These are phyloP conservation scores for Caerostris extrusa DNA, from an alignment of 1,140 invertebrate genomes.

Conservation along the genomic window DNA sequence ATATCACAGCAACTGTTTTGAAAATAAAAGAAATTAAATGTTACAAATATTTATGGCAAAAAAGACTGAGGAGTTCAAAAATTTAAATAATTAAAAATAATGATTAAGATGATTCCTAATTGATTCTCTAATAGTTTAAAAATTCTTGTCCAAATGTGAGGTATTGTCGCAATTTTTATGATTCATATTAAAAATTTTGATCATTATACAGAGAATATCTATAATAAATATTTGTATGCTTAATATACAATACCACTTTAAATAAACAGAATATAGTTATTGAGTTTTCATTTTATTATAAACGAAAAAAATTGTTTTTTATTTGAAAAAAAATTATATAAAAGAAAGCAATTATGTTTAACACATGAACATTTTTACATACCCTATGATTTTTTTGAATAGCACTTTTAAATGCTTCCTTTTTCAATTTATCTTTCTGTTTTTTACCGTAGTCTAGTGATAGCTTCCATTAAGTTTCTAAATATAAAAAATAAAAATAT, in stretches of 20 bases:
- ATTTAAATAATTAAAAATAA: too few species aligned
- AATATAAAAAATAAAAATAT: neutral
- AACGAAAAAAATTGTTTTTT: neutral
- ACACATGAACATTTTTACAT: conserved; percentile 19
- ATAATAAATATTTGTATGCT: too few species aligned
- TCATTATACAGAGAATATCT: too few species aligned
- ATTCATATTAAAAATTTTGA: too few species aligned
- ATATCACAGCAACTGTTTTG: too few species aligned
- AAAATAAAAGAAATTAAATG: too few species aligned
- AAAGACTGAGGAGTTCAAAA: too few species aligned
- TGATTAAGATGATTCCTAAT: too few species aligned
- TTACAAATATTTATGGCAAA: too few species aligned
- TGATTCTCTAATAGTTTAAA: too few species aligned
- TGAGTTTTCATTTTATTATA: neutral
- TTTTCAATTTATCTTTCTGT: conserved; percentile 52
- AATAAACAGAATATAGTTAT: neutral
- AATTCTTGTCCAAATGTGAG: too few species aligned
- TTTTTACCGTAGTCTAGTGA: neutral
- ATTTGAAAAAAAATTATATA: neutral
- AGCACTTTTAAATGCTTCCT: conserved; percentile 52
- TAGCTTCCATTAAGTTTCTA: conserved; percentile 53
- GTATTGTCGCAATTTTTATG: too few species aligned
- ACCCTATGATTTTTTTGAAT: conserved; percentile 61
- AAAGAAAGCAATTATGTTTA: neutral
- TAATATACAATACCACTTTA: neutral